phyloP scores from a whole-genome alignment of 2,113 vertebrate species.

The Phycodurus eques region DNA sequence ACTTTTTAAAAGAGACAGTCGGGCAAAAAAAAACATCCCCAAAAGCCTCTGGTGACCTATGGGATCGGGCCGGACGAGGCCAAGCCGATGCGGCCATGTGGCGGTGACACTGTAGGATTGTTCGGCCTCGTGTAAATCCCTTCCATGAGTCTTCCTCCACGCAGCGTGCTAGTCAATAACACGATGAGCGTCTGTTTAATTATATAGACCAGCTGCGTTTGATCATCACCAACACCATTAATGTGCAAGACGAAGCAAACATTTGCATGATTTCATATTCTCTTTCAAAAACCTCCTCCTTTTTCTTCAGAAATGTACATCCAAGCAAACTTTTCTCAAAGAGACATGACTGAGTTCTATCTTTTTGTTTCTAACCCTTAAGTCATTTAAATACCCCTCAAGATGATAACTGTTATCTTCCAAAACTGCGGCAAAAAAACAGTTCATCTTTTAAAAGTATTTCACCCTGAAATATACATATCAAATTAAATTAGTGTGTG shows the following conservation, averaged over 20 bases:
- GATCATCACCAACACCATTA: constrained; percentile 35
- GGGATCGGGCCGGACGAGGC: background rate
- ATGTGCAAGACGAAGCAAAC: constrained; percentile 40
- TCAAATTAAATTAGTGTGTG: background rate
- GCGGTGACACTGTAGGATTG: constrained; percentile 18
- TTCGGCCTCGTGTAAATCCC: constrained; percentile 8
- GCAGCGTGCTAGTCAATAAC: constrained; percentile 24
- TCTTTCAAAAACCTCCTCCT: constrained; percentile 37
- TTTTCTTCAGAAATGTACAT: constrained; percentile 18
- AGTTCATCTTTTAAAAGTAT: background rate
- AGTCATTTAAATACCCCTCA: background rate
- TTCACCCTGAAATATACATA: background rate
- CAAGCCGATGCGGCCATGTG: constrained; percentile 8
- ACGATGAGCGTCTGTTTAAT: constrained; percentile 32
- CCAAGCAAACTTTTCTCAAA: background rate
- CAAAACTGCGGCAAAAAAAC: background rate
- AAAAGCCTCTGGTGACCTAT: constrained; percentile 12
- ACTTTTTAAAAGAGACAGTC: constrained; percentile 36
- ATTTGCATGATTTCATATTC: constrained; percentile 48
- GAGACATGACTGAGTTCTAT: background rate
- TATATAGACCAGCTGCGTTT: constrained; percentile 32
- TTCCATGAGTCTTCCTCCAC: constrained; percentile 5
- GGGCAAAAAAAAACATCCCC: constrained; percentile 30
- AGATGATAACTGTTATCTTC: background rate
- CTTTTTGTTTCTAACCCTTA: background rate